Evolutionary conservation across 2,888 invertebrate species (phyloP).

Genomic region (Mesodorylaimus sp.): DNA sequence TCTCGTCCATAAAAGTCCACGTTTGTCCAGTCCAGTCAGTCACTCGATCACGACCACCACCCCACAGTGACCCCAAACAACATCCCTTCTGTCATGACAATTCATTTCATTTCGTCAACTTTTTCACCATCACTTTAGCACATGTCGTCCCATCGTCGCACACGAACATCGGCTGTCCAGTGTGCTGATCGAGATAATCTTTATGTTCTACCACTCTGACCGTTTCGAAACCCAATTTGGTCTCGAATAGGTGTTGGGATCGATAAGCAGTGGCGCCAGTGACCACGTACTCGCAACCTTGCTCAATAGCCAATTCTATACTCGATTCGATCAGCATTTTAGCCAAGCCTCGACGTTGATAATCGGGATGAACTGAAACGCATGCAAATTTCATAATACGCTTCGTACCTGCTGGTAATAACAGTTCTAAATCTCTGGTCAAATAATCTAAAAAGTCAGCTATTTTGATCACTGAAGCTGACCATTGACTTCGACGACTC

Average conservation of each 20-base stretch:
- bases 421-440: not conserved
- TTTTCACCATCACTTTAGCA: not conserved
- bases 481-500: not conserved
- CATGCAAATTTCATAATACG: not conserved
- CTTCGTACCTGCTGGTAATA: not conserved
- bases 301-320: not conserved
- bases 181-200: not conserved
- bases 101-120: too few relatives aligned
- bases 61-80: too few relatives aligned
- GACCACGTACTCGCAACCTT: not conserved
- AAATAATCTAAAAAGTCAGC: not conserved
- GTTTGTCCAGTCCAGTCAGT: too few relatives aligned
- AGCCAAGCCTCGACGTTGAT: not conserved
- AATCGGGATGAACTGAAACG: not conserved
- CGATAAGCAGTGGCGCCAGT: not conserved
- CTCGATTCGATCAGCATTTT: not conserved
- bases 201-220: not conserved
- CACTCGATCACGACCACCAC: too few relatives aligned
- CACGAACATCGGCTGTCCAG: not conserved
- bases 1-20: too few relatives aligned
- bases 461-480: not conserved
- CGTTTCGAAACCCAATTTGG: not conserved
- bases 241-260: not conserved
- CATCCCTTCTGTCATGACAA: too few relatives aligned
- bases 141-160: slow-evolving; percentile 1